Percentiles rank a stretch among this genome's conserved stretches.
Evolutionary conservation across 2,888 invertebrate species (phyloP).

Genomic region (Caenorhabditis sp.): DNA sequence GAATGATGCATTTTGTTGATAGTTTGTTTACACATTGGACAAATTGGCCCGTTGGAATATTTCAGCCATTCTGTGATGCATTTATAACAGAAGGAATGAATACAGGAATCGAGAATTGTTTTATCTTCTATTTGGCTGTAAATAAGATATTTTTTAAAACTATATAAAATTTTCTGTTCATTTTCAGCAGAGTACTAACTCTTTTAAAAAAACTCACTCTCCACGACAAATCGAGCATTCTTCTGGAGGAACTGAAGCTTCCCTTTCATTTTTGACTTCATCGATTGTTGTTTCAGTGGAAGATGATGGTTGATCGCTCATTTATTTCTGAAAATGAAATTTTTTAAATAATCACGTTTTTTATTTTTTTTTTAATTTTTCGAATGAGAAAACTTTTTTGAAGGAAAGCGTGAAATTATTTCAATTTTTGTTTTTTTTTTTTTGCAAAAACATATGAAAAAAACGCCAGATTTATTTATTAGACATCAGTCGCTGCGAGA

Average conservation of each 20-base stretch:
- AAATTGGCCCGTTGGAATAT: slow-evolving; percentile 14
- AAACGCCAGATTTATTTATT: background rate
- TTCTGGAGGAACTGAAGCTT: background rate
- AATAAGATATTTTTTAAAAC: no score
- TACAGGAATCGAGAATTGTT: slow-evolving; percentile 27
- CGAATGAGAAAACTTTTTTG: no score
- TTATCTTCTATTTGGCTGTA: slow-evolving; percentile 21
- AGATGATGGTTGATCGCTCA: background rate
- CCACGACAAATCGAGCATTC: slow-evolving; percentile 32
- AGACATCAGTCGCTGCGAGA: slow-evolving; percentile 6
- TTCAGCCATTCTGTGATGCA: slow-evolving; percentile 39
- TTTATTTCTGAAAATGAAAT: background rate
- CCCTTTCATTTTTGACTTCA: background rate
- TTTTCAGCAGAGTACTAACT: no score
- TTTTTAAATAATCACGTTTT: no score
- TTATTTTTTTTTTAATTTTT: no score
- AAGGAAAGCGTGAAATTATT: no score
- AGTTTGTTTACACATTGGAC: slow-evolving; percentile 35
- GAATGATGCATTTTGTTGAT: slow-evolving; percentile 6
- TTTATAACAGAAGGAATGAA: slow-evolving; percentile 38
- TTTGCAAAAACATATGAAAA: no score
- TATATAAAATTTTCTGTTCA: no score
- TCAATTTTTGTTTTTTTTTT: no score
- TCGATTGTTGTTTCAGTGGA: background rate
- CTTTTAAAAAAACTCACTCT: slow-evolving; percentile 20